These are phyloP conservation scores for Nomada fabriciana DNA, from an alignment of 2,888 invertebrate genomes.

Conservation along the genomic window DNA sequence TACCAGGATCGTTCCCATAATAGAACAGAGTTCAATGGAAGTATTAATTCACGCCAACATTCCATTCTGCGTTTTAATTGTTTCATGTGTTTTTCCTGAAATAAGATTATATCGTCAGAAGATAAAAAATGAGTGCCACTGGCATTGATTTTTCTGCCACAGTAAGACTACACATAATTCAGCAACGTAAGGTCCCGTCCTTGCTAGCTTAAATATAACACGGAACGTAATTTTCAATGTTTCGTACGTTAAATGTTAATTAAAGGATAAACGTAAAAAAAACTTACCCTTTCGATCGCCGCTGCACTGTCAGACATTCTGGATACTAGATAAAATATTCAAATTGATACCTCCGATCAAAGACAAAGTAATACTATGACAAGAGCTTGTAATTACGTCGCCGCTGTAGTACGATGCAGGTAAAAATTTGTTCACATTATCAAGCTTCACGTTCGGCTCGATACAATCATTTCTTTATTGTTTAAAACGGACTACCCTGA, in stretches of 20 bases:
- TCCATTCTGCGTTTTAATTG: slow-evolving; percentile 90
- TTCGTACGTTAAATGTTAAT: background rate
- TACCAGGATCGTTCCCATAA: slow-evolving; percentile 95
- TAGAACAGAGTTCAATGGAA: slow-evolving; percentile 89
- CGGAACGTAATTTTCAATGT: background rate
- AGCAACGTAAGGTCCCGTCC: background rate
- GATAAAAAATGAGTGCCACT: slow-evolving; percentile 42
- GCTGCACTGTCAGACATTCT: slow-evolving; percentile 72
- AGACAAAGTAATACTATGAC: slow-evolving; percentile 10
- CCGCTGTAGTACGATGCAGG: slow-evolving; percentile 15
- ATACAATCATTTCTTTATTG: slow-evolving; percentile 30
- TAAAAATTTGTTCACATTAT: slow-evolving; percentile 25
- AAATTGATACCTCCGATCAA: slow-evolving; percentile 33
- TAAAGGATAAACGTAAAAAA: background rate
- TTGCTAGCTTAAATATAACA: background rate
- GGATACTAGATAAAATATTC: slow-evolving; percentile 44
- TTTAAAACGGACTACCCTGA: slow-evolving; percentile 26
- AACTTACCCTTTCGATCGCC: slow-evolving; percentile 68
- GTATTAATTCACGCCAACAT: slow-evolving; percentile 91
- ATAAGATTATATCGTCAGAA: slow-evolving; percentile 48
- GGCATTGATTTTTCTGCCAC: slow-evolving; percentile 64
- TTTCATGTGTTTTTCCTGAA: slow-evolving; percentile 88
- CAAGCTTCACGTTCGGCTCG: slow-evolving; percentile 1
- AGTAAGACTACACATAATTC: slow-evolving; percentile 19
- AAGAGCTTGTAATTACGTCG: slow-evolving; percentile 15